These are phyloP conservation scores for Ypsolopha sequella DNA, from an alignment of 2,888 invertebrate species.

Conservation along the genomic window DNA sequence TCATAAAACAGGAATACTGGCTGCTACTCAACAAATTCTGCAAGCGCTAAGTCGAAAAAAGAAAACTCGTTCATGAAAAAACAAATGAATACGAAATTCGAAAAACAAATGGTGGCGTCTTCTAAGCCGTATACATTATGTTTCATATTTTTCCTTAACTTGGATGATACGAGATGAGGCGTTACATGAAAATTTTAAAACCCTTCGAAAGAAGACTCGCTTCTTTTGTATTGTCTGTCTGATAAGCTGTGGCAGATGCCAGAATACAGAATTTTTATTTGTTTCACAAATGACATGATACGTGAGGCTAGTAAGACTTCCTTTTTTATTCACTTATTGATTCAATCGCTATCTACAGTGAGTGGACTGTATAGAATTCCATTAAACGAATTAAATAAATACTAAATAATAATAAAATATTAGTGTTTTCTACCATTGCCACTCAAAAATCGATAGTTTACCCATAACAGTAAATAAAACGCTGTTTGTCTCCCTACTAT, in stretches of 20 bases:
- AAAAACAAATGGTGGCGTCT: conserved; percentile 14
- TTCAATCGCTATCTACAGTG: too few species aligned
- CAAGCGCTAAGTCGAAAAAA: background rate
- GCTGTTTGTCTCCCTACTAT: too few species aligned
- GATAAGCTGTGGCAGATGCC: background rate
- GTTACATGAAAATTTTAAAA: conserved; percentile 18
- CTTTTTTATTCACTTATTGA: too few species aligned
- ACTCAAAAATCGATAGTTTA: too few species aligned
- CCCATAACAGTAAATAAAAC: too few species aligned
- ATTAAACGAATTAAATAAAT: too few species aligned
- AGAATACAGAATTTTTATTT: conserved; percentile 1
- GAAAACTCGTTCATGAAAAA: conserved; percentile 14
- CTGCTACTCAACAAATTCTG: too few species aligned
- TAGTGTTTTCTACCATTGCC: too few species aligned
- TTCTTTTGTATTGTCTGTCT: conserved; percentile 8
- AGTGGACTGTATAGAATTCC: too few species aligned
- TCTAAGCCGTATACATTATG: conserved; percentile 18
- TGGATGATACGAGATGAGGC: conserved; percentile 16
- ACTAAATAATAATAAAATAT: too few species aligned
- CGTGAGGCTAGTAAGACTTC: too few species aligned
- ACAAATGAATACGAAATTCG: conserved; percentile 17
- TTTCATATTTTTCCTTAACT: conserved; percentile 21
- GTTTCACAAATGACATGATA: background rate
- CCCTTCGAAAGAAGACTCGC: conserved; percentile 7
- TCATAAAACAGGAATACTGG: too few species aligned